Base-by-base conservation (phyloP, 2,797 vertebrate genomes). In the Cuniculus paca region DNA sequence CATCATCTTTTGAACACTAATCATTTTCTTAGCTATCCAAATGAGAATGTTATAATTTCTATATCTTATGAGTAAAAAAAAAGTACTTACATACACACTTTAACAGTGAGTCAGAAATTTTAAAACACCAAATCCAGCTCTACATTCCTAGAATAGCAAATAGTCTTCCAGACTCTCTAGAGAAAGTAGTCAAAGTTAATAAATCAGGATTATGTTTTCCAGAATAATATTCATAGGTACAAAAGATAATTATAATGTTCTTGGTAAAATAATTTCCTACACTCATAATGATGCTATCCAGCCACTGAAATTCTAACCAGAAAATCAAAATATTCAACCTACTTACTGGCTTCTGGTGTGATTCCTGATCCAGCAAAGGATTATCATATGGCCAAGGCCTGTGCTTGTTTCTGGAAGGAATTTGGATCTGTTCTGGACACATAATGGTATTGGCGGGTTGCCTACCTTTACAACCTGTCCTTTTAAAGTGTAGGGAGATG, bases 381-480 rank as follows among this genome's bases (percentile, higher is more conserved):
- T 16, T 10, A 36, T 2, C 7, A 24, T 12, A 28, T 56, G 14
- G 1, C 9, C 1, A 2, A 14, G 90, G n/a, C 39, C 14, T 31
- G 0, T 3, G 12, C n/a, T 24, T 77, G 14, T 17, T 42, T 39
- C 22, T 34, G 5, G 60, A 74, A 72, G 65, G 52, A 9, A 11
- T 39, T 45, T 34, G 24, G 63, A 20, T 60, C 48, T 19, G 54
- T 20, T 36, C 7, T 28, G 50, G 14, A 58, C 26, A n/a, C 39
- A 52, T n/a, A n/a, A 39, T 9, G 8, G 70, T 0, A 6, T 10
- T 22, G 20, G 34, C 36, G 2, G 31, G 2, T 7, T 9, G 16
- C 14, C 0, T 61, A 36, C 22, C 20, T 11, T 50, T 50, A 0
- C 4, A 20, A 2, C 26, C 36, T 24, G 0, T 6, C 20, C 12